phyloP scores from a whole-genome alignment of 2,888 invertebrate genomes.

The Pollenia labialis region DNA sequence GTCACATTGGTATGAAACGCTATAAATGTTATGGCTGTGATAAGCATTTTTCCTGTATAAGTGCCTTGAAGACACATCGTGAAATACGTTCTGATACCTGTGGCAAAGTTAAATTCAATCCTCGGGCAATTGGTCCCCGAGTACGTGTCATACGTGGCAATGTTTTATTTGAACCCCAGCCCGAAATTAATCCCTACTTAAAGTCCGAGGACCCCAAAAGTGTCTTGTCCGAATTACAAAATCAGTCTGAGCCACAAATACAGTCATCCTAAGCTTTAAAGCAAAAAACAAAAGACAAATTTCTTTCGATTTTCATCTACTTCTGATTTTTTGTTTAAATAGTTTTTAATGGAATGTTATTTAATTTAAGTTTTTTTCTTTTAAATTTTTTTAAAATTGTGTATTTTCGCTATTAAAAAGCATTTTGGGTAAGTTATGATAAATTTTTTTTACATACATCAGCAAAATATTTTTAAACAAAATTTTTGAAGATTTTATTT shows the following conservation, averaged over 20 bases:
- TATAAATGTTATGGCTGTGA: slow-evolving; percentile 82
- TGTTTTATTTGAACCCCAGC: slow-evolving; percentile 81
- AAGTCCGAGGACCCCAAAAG: slow-evolving; percentile 79
- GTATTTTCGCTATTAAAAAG: slow-evolving; percentile 37
- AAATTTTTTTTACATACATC: background rate
- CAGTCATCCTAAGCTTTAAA: background rate
- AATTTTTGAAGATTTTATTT: background rate
- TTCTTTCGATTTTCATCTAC: background rate
- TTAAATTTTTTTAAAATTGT: background rate
- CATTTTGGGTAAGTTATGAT: background rate
- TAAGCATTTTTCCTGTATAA: slow-evolving; percentile 81
- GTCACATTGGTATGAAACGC: slow-evolving; percentile 83
- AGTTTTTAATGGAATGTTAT: slow-evolving; percentile 55
- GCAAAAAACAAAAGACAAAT: background rate
- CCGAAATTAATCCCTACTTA: slow-evolving; percentile 80
- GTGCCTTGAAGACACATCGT: slow-evolving; percentile 81
- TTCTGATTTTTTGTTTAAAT: slow-evolving; percentile 7
- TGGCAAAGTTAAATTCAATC: slow-evolving; percentile 80
- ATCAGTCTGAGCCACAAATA: slow-evolving; percentile 51
- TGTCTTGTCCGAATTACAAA: slow-evolving; percentile 74
- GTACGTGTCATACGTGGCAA: slow-evolving; percentile 82
- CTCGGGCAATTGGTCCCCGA: slow-evolving; percentile 82
- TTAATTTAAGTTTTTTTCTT: slow-evolving; percentile 47
- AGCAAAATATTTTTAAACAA: slow-evolving; percentile 5
- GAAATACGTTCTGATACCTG: slow-evolving; percentile 80